Percentiles rank a stretch among this genome's conserved stretches.
These are phyloP conservation scores for Tipula vernalis DNA, from an alignment of 2,888 invertebrate genomes.

Conservation along the genomic window DNA sequence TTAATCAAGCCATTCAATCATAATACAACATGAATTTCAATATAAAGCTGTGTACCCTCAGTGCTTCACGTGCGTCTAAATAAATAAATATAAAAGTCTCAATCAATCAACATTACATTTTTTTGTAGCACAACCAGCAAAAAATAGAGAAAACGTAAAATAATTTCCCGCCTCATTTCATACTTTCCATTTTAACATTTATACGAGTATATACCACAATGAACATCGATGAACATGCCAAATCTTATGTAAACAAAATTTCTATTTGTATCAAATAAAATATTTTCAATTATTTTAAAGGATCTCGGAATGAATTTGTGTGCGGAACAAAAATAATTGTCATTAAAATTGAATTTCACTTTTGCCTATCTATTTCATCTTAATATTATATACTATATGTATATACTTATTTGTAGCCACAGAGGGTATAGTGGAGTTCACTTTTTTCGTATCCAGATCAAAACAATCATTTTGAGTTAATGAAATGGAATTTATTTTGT, in stretches of 20 bases:
- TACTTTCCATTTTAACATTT: neutral
- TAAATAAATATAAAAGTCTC: neutral
- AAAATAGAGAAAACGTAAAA: neutral
- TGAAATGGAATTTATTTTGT: neutral
- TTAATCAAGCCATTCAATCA: neutral
- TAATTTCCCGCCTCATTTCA: neutral
- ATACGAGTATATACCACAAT: neutral
- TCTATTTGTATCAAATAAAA: neutral
- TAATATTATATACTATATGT: too few relatives aligned
- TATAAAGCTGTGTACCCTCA: neutral
- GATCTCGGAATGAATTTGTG: neutral
- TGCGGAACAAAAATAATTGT: neutral
- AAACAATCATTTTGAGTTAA: neutral
- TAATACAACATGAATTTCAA: neutral
- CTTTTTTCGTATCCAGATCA: neutral
- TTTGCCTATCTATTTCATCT: neutral
- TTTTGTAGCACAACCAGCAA: neutral
- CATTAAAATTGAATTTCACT: neutral
- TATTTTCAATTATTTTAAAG: neutral
- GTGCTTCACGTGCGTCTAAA: neutral
- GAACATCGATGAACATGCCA: neutral
- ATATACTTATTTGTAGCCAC: neutral
- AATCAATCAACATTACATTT: neutral
- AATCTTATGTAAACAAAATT: neutral
- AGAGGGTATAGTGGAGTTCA: neutral